Evolutionary conservation across 2,113 vertebrate species (phyloP).

Genomic region (Tiliqua scincoides): DNA sequence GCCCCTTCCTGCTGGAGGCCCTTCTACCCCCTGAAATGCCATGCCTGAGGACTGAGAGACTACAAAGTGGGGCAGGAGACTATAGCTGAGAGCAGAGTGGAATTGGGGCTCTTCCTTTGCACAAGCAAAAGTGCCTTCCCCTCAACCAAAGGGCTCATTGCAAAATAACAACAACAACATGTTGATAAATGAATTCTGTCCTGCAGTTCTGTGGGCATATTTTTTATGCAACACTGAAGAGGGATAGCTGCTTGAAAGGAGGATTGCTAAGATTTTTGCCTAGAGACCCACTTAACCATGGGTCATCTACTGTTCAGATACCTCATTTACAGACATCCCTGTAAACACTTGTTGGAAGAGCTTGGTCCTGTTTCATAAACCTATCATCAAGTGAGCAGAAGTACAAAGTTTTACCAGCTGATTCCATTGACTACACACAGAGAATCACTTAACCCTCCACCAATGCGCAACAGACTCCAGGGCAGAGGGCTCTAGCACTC

Average conservation of each 20-base stretch:
- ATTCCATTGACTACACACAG: not conserved
- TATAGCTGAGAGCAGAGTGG: too few relatives aligned
- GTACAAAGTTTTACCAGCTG: not conserved
- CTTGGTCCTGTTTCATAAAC: constrained; percentile 17
- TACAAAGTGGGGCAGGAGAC: not conserved
- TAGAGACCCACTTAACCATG: not conserved
- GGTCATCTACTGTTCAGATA: not conserved
- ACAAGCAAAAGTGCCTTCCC: not conserved
- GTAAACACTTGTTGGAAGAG: not conserved
- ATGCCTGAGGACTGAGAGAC: too few relatives aligned
- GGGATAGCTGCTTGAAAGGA: not conserved
- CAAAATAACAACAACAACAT: not conserved
- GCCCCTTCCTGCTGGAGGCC: not conserved
- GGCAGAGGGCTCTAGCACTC: not conserved
- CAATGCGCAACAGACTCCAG: not conserved
- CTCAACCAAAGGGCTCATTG: not conserved
- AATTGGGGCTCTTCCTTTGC: not conserved
- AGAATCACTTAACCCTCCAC: not conserved
- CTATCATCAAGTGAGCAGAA: constrained; percentile 13
- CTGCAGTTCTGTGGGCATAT: not conserved
- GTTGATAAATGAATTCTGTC: not conserved
- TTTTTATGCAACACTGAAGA: not conserved
- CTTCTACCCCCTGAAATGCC: not conserved
- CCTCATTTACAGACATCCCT: not conserved
- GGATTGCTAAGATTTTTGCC: constrained; percentile 13